Conservation (phyloP, 2,797 vertebrate species). For the Cyclura pinguis region DNA sequence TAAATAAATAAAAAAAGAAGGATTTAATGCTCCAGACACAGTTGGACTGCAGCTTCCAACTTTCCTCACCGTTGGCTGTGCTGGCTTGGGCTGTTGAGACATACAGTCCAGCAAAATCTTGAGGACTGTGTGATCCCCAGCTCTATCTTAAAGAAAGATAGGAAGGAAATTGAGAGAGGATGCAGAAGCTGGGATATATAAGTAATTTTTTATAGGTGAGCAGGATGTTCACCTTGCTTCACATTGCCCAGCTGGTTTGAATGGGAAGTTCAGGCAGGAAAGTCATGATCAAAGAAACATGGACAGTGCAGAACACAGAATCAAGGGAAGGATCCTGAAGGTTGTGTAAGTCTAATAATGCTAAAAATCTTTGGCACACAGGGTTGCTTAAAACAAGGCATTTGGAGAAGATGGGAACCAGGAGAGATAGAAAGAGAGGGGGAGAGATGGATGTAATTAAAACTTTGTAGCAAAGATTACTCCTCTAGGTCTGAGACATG, state of each 20-base stretch:
- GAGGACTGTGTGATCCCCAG: too few relatives aligned
- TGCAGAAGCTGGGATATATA: slow-evolving; percentile 50
- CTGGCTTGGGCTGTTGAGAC: too few relatives aligned
- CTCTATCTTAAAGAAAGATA: slow-evolving; percentile 40
- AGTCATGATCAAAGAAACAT: neutral
- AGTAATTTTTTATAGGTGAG: neutral
- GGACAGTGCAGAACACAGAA: neutral
- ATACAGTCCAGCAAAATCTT: too few relatives aligned
- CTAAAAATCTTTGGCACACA: neutral
- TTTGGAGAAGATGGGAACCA: neutral
- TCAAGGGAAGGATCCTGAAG: neutral
- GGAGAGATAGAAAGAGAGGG: neutral
- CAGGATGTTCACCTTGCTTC: neutral
- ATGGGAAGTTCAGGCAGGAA: neutral
- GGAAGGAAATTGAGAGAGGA: slow-evolving; percentile 64
- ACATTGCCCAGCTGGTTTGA: neutral
- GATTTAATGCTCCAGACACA: too few relatives aligned
- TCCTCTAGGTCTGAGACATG: neutral
- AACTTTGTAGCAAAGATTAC: neutral
- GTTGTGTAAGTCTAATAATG: neutral
- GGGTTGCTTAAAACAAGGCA: neutral
- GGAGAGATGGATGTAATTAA: neutral
- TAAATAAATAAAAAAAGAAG: too few relatives aligned
- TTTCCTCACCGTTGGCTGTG: too few relatives aligned
- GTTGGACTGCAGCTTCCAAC: too few relatives aligned